Evolutionary conservation across 2,888 invertebrate genomes (phyloP).

Genomic region (Acheta domesticus): DNA sequence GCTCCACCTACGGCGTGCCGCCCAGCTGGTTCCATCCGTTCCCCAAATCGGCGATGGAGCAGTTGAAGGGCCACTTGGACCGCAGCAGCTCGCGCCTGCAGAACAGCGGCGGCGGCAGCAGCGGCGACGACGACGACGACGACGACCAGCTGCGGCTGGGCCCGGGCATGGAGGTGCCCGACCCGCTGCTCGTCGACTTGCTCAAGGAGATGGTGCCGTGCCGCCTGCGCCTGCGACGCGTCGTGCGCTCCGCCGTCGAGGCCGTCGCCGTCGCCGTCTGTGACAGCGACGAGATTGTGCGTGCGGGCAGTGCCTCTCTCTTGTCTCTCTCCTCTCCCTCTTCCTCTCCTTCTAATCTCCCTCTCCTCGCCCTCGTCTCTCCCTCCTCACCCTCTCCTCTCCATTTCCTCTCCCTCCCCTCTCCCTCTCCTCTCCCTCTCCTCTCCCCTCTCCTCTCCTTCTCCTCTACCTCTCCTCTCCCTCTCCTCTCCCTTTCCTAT

Average conservation of each 20-base stretch:
- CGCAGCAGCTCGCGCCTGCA: background rate
- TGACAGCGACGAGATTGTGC: no score
- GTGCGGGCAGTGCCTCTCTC: no score
- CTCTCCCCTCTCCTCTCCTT: no score
- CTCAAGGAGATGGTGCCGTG: background rate
- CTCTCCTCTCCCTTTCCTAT: no score
- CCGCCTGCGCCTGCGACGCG: background rate
- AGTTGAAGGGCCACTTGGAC: background rate
- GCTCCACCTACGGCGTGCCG: background rate
- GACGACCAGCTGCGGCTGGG: background rate
- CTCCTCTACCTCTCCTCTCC: no score
- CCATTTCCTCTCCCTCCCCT: no score
- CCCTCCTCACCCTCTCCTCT: no score
- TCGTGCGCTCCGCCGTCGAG: background rate
- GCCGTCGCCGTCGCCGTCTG: background rate
- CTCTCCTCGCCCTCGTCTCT: no score
- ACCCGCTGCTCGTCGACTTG: background rate
- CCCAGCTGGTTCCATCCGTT: background rate
- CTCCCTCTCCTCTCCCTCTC: no score
- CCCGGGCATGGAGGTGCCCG: background rate
- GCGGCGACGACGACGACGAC: background rate
- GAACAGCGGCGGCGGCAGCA: background rate
- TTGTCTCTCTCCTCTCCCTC: no score
- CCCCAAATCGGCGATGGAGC: background rate
- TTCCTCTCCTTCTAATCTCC: no score